Evolutionary conservation across 2,797 vertebrate genomes (phyloP).

Genomic region (Parauchenoglanis punctatus): DNA sequence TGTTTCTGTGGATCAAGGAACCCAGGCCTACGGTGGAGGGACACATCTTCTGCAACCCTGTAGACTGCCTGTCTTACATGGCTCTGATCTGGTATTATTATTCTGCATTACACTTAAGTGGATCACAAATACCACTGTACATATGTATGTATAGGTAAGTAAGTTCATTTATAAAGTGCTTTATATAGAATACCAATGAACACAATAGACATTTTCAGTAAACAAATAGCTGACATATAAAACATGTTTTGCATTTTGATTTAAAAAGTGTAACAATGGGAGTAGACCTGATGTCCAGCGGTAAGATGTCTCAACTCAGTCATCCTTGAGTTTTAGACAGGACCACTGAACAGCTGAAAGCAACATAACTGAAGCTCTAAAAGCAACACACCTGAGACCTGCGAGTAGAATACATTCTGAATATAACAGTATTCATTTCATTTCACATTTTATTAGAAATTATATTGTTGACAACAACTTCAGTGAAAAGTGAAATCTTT

Average conservation of each 20-base stretch:
- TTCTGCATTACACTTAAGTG: neutral
- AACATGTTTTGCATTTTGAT: neutral
- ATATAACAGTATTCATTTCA: neutral
- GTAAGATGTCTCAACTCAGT: neutral
- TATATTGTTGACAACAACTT: neutral
- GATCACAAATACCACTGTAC: neutral
- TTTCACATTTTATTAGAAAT: neutral
- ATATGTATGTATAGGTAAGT: neutral
- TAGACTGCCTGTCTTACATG: slow-evolving; percentile 83
- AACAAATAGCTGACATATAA: neutral
- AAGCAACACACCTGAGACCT: neutral
- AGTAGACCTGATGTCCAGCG: neutral
- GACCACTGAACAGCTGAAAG: neutral
- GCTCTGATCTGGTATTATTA: slow-evolving; percentile 87
- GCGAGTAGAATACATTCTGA: neutral
- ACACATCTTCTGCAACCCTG: slow-evolving; percentile 93
- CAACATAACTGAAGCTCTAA: neutral
- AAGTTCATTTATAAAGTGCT: neutral
- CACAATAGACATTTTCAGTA: neutral
- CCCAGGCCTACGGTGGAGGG: slow-evolving; percentile 86
- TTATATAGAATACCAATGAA: neutral
- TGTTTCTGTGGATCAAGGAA: slow-evolving; percentile 89
- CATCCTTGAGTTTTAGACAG: neutral
- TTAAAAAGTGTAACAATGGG: neutral
- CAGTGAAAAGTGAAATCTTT: neutral